A percentile compares a stretch with the other conserved stretches of the same genome.
Conservation (phyloP, 2,888 invertebrate genomes). For the Leuctra nigra region DNA sequence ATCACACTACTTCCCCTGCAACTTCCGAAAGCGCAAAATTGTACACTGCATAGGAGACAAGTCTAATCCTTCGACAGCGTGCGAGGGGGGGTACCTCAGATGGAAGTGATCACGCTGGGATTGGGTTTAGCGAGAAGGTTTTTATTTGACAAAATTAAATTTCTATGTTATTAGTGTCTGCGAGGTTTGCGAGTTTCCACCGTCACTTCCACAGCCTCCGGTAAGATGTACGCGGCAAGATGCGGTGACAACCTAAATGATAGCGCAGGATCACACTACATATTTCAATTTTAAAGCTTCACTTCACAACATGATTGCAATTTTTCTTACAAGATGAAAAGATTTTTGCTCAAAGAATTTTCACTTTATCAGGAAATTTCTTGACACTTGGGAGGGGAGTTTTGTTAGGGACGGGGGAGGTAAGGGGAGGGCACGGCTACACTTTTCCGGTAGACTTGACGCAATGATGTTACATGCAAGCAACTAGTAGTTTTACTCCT, state of each 20-base stretch:
- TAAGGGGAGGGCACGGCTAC: too few relatives aligned
- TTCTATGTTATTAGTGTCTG: constrained; percentile 27
- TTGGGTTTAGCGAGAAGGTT: constrained; percentile 10
- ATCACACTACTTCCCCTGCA: constrained; percentile 44
- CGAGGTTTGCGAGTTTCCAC: background rate
- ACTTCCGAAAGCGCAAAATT: constrained; percentile 24
- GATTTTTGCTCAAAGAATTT: constrained; percentile 22
- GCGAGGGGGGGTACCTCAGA: background rate
- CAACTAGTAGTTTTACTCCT: too few relatives aligned
- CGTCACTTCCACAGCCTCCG: background rate
- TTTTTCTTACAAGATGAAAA: constrained; percentile 25
- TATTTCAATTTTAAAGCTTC: constrained; percentile 31
- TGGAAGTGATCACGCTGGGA: background rate
- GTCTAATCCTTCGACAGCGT: background rate
- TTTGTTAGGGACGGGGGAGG: too few relatives aligned
- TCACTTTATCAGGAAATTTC: constrained; percentile 28
- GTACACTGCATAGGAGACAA: background rate
- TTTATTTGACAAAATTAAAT: constrained; percentile 29
- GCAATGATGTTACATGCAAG: too few relatives aligned
- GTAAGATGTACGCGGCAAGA: too few relatives aligned
- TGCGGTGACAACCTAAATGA: constrained; percentile 29
- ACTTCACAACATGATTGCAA: constrained; percentile 30
- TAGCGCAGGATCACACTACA: constrained; percentile 30
- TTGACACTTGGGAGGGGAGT: background rate
- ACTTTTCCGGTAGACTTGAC: too few relatives aligned